A percentile compares a stretch with the other conserved stretches of the same genome.
Evolutionary conservation across 2,888 invertebrate genomes (phyloP).

Genomic region (Drosophila diplacantha): DNA sequence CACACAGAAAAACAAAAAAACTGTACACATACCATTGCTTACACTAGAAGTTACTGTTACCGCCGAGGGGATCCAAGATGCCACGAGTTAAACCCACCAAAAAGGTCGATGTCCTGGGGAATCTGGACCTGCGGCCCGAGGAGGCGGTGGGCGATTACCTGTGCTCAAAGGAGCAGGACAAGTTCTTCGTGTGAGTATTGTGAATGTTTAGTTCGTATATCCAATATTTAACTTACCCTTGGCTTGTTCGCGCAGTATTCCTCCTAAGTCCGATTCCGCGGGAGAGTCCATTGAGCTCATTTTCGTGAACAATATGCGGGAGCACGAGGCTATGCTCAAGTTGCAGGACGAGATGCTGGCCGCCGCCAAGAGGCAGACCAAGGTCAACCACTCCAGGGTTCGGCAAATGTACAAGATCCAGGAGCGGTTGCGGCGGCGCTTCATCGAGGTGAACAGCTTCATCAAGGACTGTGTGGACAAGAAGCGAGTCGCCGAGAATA

Average conservation of each 20-base stretch:
- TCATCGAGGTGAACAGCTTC: conserved; percentile 76
- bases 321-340: conserved; percentile 69
- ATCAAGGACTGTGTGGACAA: conserved; percentile 76
- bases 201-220: background rate
- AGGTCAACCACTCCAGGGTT: conserved; percentile 66
- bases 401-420: conserved; percentile 69
- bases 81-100: conserved; percentile 75
- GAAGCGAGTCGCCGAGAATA: conserved; percentile 68
- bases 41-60: conserved; percentile 7
- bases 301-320: conserved; percentile 74
- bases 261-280: conserved; percentile 74
- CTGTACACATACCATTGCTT: background rate
- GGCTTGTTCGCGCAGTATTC: conserved; percentile 60
- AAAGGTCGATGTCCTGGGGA: conserved; percentile 74
- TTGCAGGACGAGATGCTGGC: conserved; percentile 74
- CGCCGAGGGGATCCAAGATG: conserved; percentile 59
- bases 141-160: conserved; percentile 73
- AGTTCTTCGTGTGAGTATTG: conserved; percentile 66
- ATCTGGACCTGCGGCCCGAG: conserved; percentile 75
- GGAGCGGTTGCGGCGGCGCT: conserved; percentile 69
- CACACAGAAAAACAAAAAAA: background rate
- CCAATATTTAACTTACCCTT: background rate
- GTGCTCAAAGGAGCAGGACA: conserved; percentile 71
- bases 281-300: conserved; percentile 75
- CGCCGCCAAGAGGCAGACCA: conserved; percentile 64